Evolutionary conservation across 2,797 vertebrate genomes (phyloP).

Genomic region (Harpagifer antarcticus): DNA sequence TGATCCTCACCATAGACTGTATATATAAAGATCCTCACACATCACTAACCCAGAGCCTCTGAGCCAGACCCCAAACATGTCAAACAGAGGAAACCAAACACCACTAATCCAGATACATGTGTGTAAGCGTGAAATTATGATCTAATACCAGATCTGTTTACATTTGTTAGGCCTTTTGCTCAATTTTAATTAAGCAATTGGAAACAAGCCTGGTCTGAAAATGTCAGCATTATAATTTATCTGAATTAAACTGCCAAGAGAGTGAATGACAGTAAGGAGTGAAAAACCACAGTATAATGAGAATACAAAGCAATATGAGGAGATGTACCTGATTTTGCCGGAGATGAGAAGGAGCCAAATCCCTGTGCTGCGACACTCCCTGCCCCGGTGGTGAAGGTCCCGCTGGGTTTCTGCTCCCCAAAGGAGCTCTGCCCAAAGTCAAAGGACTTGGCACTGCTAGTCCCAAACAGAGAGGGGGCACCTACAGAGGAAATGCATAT

Average conservation of each 20-base stretch:
- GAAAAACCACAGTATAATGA: neutral
- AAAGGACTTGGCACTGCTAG: conserved; percentile 91
- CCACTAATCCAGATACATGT: neutral
- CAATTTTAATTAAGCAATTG: conserved; percentile 7
- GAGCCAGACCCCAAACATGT: conserved; percentile 15
- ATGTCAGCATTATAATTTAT: conserved; percentile 9
- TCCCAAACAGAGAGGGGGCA: conserved; percentile 90
- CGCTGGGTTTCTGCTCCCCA: conserved; percentile 91
- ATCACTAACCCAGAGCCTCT: neutral
- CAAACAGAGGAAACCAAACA: conserved; percentile 13
- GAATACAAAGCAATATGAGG: neutral
- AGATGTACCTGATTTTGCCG: conserved; percentile 89
- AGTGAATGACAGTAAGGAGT: neutral
- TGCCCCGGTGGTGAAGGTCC: conserved; percentile 92
- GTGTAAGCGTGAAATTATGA: conserved; percentile 1
- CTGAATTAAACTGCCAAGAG: conserved; percentile 9
- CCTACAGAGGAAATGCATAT: conserved; percentile 71
- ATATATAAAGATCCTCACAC: conserved; percentile 4
- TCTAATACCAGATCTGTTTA: neutral
- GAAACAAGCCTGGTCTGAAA: conserved; percentile 10
- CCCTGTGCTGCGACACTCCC: conserved; percentile 95
- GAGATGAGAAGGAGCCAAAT: conserved; percentile 92
- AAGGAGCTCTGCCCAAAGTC: conserved; percentile 88
- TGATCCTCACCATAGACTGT: neutral
- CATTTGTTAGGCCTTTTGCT: neutral